Evolutionary conservation across 2,888 invertebrate species (phyloP).

Genomic region (Hirtodrosophila histrioides): DNA sequence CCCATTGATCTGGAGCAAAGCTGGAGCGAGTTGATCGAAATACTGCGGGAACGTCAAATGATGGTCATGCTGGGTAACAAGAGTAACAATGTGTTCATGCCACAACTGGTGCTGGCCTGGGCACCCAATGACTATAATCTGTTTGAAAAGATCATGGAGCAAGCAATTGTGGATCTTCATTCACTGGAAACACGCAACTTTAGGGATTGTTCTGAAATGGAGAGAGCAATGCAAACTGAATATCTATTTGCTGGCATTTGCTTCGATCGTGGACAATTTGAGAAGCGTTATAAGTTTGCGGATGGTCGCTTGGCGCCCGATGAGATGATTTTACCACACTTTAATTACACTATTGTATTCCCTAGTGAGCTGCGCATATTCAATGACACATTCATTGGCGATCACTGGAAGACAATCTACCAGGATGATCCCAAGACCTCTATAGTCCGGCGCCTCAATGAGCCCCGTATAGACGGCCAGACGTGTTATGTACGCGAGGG

Average conservation of each 20-base stretch:
- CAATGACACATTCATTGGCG: constrained; percentile 31
- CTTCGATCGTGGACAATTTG: constrained; percentile 86
- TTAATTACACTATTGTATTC: constrained; percentile 60
- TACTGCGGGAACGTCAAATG: constrained; percentile 9
- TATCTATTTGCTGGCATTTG: constrained; percentile 65
- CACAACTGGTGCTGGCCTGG: constrained; percentile 59
- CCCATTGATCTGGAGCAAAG: constrained; percentile 36
- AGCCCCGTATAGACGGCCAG: constrained; percentile 85
- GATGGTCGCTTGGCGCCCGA: background rate
- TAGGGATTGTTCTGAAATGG: constrained; percentile 28
- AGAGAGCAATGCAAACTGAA: constrained; percentile 21
- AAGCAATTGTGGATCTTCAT: constrained; percentile 2
- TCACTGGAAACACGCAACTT: constrained; percentile 20
- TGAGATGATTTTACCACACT: background rate
- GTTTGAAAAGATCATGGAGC: constrained; percentile 34
- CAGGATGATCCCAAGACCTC: constrained; percentile 27
- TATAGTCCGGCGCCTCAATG: constrained; percentile 24
- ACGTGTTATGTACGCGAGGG: constrained; percentile 85
- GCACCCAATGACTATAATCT: constrained; percentile 43
- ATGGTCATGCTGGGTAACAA: constrained; percentile 4
- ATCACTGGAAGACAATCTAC: constrained; percentile 67
- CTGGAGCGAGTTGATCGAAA: constrained; percentile 49
- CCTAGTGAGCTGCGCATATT: constrained; percentile 68
- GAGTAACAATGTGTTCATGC: constrained; percentile 46
- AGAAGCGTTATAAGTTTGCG: background rate